phyloP scores from a whole-genome alignment of 2,113 vertebrate genomes.

The Cyanoderma ruficeps region DNA sequence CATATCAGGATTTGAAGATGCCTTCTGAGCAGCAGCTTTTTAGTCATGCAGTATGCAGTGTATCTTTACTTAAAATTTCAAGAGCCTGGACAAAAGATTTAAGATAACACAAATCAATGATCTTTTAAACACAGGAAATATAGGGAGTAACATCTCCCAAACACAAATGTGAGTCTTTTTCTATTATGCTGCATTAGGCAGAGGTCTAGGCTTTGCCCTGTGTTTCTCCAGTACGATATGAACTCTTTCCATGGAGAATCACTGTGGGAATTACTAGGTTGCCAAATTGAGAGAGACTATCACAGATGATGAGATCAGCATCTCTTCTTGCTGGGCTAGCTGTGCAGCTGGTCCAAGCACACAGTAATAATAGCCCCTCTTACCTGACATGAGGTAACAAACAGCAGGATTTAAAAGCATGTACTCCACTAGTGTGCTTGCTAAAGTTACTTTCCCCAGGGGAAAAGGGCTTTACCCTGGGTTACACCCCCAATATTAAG shows the following conservation, averaged over 20 bases:
- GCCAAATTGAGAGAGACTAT: not conserved
- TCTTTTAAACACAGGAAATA: not conserved
- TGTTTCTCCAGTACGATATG: not conserved
- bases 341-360: not conserved
- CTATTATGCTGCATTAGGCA: not conserved
- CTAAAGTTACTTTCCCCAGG: not conserved
- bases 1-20: not conserved
- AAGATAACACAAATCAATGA: not conserved
- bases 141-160: not conserved
- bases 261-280: not conserved
- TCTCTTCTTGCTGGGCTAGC: not conserved
- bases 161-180: not conserved
- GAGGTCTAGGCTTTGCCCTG: not conserved
- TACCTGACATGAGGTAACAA: not conserved
- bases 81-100: not conserved
- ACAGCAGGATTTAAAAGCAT: not conserved
- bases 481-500: accelerated
- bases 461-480: not conserved
- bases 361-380: accelerated
- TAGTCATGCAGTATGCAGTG: not conserved
- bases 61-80: not conserved
- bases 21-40: not conserved
- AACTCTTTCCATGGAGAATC: not conserved
- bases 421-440: not conserved
- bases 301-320: not conserved